Percentiles rank a stretch among this genome's conserved stretches.
Conservation (phyloP, 2,888 invertebrate species). For the Thereva nobilitata region DNA sequence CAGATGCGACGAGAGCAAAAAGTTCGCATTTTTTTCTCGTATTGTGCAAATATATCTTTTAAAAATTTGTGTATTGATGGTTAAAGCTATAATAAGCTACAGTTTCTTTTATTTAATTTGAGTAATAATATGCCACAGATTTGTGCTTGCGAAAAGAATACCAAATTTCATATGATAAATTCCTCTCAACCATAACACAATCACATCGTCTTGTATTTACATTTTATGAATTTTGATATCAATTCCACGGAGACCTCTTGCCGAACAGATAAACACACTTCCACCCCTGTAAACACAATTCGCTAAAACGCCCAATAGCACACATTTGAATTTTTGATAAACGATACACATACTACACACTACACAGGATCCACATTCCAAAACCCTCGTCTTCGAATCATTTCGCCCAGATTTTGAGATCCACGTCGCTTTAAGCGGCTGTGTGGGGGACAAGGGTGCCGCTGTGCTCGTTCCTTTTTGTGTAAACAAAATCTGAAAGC, state of each 20-base stretch:
- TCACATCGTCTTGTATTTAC: background rate
- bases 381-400: background rate
- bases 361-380: background rate
- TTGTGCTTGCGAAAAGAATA: too few relatives aligned
- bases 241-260: background rate
- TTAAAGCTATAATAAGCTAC: too few relatives aligned
- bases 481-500: slow-evolving; percentile 33
- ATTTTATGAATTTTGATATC: slow-evolving; percentile 21
- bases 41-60: too few relatives aligned
- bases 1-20: too few relatives aligned
- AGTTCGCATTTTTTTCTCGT: too few relatives aligned
- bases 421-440: background rate
- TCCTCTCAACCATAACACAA: too few relatives aligned
- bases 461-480: slow-evolving; percentile 11
- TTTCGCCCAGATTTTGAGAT: slow-evolving; percentile 3
- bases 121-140: too few relatives aligned
- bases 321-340: slow-evolving; percentile 15
- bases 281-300: slow-evolving; percentile 8
- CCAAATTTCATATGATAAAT: too few relatives aligned
- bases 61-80: too few relatives aligned
- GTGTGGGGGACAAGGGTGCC: background rate
- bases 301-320: slow-evolving; percentile 10
- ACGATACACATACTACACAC: background rate
- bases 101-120: too few relatives aligned
- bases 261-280: background rate